Evolutionary conservation across 2,113 vertebrate species (phyloP), one percentile per base, ranked within the genome.

Genomic region (Camelus dromedarius): DNA sequence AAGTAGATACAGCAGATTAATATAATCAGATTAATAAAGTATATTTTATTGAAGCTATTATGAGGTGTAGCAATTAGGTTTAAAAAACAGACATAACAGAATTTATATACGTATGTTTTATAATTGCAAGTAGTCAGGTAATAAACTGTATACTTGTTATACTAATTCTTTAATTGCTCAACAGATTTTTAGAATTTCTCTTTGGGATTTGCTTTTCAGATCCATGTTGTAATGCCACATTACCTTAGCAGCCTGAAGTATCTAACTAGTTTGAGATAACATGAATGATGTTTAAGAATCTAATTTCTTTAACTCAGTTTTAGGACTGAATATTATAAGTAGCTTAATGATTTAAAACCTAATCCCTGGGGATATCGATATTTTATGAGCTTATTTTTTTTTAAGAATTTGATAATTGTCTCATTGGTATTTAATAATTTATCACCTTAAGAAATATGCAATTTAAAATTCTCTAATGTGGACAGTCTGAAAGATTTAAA

Each of bases 381-480:
- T 46, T 64, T 48, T 76, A 90, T 73, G 46, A 91, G 32, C 72
- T 92, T 54, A 48, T 67, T 54, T 94, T 54, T 94, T 73, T 84
- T 77, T 28, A 80, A 85, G 15, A 95, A 62, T 81, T 69, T 90
- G 92, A 50, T 95, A 75, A 72, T 93, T 82, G 35, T 89, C 38
- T 97, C 85, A 89, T 35, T 93, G 96, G 38, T 90, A 88, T 64
- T 82, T 85, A 95, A 69, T 91, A 84, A 83, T 89, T 48, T 80
- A 72, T 94, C 82, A 95, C 48, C 42, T 88, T 96, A 95, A 60
- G 54, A 96, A 94, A 90, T 92, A 26, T 82, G 3, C 38, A 56
- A 58, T 95, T 96, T 97, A 92, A 94, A 73, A 66, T 92, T 92
- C 24, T 96, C 35, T 80, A 80, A 92, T 90, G 42, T 88, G 66